A percentile compares a stretch with the other conserved stretches of the same genome.
Conservation (phyloP, 2,797 vertebrate species). For the Mionectes olivaceus region DNA sequence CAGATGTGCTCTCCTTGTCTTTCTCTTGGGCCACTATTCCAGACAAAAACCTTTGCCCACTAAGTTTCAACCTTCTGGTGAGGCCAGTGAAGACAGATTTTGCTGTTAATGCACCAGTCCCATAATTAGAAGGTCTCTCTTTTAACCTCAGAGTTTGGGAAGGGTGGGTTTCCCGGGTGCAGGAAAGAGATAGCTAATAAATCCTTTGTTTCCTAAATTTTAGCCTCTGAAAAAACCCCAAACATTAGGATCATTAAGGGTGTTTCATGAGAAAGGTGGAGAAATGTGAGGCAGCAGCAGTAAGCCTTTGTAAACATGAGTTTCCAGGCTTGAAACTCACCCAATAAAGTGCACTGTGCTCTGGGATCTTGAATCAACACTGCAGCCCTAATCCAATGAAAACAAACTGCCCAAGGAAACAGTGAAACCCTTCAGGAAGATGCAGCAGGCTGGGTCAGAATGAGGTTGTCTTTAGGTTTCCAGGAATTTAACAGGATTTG, state of each 20-base stretch:
- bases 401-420: not conserved
- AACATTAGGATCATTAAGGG: not conserved
- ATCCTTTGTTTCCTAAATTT: not conserved
- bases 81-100: not conserved
- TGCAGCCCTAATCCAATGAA: not conserved
- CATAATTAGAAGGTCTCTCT: not conserved
- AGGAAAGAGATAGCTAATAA: not conserved
- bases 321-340: not conserved
- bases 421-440: not conserved
- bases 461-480: not conserved
- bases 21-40: not conserved
- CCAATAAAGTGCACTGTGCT: not conserved
- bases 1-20: fast-evolving
- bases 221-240: not conserved
- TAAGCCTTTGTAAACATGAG: not conserved
- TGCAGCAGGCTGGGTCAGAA: not conserved
- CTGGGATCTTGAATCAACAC: not conserved
- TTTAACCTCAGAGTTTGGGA: not conserved
- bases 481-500: not conserved
- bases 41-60: not conserved
- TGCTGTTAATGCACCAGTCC: not conserved
- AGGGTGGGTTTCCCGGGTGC: not conserved
- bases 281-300: not conserved
- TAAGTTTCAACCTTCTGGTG: not conserved
- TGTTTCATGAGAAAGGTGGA: not conserved